Evolutionary conservation across 2,888 invertebrate species (phyloP), one percentile per base, ranked within the genome.

Genomic region (Acanthosepion lycidas): DNA sequence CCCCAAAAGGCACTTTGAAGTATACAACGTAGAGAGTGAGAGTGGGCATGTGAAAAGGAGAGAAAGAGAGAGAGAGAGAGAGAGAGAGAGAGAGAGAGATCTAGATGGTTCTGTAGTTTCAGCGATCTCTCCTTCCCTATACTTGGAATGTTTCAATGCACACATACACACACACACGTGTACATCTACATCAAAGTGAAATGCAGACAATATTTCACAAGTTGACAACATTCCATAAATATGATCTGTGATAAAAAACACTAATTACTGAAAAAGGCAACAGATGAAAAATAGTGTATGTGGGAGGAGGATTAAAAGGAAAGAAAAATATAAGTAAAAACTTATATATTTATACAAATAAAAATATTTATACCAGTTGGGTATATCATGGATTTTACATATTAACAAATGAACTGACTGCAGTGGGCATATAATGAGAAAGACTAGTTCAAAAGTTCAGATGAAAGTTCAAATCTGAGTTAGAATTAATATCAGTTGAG

Each of bases 1-100:
- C 33, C 78, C 78, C 78, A 78, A 78, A 78, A 78, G 78, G 78
- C 78, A 78, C 78, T 78, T 78, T 78, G 78, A 78, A 78, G 78
- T 78, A 78, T 78, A 78, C 78, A 78, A 78, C n/a, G 23, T 78
- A n/a, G 6, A 78, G 78, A 78, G 78, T 8, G 78, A 78, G 78
- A 78, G 78, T n/a, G 78, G n/a, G 78, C n/a, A 18, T n/a, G n/a
- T 12, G 9, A 15, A 33, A 33, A n/a, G n/a, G n/a, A 33, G n/a
- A 78, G n/a, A 78, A 18, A 15, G 3, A 18, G n/a, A 33, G 78
- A 15, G n/a, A 33, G n/a, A 8, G 28, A 28, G 78, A 15, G n/a
- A 33, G n/a, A 8, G 28, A 28, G n/a, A 78, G 20, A 5, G 8
- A 20, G n/a, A 20, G 9, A 78, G n/a, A n/a, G 78, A 33, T 59